Evolutionary conservation across 2,888 invertebrate species (phyloP).

Genomic region (Thelaira solivaga): DNA sequence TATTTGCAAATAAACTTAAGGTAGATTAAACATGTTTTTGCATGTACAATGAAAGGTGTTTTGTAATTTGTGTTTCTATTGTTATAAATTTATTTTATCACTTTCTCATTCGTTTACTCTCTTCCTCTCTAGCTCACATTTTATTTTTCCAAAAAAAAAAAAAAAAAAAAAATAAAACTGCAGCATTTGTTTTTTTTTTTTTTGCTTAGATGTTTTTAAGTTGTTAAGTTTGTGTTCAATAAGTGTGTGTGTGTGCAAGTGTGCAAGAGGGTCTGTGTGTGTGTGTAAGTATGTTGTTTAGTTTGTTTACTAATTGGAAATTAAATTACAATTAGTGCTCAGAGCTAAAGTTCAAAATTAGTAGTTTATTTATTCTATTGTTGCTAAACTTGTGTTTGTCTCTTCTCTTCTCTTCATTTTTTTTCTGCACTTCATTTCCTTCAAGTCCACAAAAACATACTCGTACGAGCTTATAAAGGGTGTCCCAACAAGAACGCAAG

Average conservation of each 20-base stretch:
- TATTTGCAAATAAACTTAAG: neutral
- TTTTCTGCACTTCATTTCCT: neutral
- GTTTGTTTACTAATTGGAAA: slow-evolving; percentile 76
- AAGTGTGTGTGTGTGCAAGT: neutral
- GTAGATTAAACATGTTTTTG: slow-evolving; percentile 18
- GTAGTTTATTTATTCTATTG: slow-evolving; percentile 56
- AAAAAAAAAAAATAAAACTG: no score
- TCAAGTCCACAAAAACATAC: neutral
- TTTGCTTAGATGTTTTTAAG: neutral
- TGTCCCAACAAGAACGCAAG: no score
- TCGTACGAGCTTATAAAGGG: no score
- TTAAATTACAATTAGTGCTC: slow-evolving; percentile 76
- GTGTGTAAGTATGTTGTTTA: slow-evolving; percentile 60
- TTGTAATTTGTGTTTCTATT: slow-evolving; percentile 24
- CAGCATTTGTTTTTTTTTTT: no score
- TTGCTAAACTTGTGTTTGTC: slow-evolving; percentile 14
- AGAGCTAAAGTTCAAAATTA: slow-evolving; percentile 68
- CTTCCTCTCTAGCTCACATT: neutral
- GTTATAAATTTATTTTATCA: neutral
- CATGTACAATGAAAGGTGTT: slow-evolving; percentile 31
- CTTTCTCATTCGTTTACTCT: neutral
- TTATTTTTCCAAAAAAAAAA: neutral
- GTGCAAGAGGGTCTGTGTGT: neutral
- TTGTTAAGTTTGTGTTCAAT: neutral
- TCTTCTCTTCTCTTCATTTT: neutral